Evolutionary conservation across 2,888 invertebrate species (phyloP), one percentile per base, ranked within the genome.

Genomic region (Ornithoptera alexandrae): DNA sequence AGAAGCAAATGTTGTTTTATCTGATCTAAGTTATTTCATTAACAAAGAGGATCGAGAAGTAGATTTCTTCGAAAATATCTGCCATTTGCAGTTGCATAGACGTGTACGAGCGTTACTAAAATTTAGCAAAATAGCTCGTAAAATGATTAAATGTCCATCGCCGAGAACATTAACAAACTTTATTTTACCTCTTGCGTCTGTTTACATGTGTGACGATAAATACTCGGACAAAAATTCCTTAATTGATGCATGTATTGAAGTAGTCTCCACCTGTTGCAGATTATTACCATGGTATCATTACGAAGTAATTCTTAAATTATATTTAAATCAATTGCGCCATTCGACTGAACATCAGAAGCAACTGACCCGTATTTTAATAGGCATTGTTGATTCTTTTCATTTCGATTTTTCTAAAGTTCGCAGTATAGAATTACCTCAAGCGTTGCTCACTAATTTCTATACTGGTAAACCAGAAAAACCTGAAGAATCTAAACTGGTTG

Each of bases 51-150:
- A 99, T 83, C 84, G 93, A 12, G 98, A 99, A 85, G 95, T 96
- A 0, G 98, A 99, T 86, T 98, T 99, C 93, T 99, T 98, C 83
- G 97, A 97, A 80, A 99, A 98, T 83, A 95, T 98, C 80, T 94
- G 95, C 39, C 98, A 99, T 89, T 86, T 97, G 62, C 97, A 99
- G 92, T 89, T 96, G 69, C 97, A 98, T 83, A 94, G 98, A 72
- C 95, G 97, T 80, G 96, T 96, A 0, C 94, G 97, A 78, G 98
- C 98, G 0, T 84, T 99, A 62, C 85, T 96, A 20, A 96, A 96
- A 78, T 96, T 97, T 80, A 95, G 94, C 72, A 94, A 94, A 74
- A 84, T 95, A 8, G 94, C 94, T 59, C 95, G 93, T 80, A 94
- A 94, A 30, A 86, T 94, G 72, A 88, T 84, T 1, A 94, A 94